These are phyloP conservation scores for Hydraecia micacea DNA, from an alignment of 2,888 invertebrate genomes.

Conservation along the genomic window DNA sequence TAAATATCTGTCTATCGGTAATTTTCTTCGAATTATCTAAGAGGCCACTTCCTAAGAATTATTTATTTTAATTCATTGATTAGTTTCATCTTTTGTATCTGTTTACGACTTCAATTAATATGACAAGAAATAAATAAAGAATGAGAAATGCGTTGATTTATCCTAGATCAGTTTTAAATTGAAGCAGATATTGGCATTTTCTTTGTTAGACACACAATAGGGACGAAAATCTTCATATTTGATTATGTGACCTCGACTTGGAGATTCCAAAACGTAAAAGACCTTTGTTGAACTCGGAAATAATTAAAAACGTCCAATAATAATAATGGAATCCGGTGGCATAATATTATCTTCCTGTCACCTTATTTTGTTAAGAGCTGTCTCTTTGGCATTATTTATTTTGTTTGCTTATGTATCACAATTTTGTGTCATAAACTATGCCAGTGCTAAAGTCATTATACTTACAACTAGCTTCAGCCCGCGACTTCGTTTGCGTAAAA, in stretches of 20 bases:
- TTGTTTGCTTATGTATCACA: background rate
- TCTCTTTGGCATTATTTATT: slow-evolving; percentile 2
- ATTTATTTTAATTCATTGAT: slow-evolving; percentile 10
- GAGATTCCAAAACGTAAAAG: background rate
- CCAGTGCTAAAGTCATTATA: background rate
- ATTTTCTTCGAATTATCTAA: slow-evolving; percentile 65
- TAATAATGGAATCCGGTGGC: slow-evolving; percentile 1
- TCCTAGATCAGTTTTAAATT: slow-evolving; percentile 8
- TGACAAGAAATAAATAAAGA: background rate
- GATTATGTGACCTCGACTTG: background rate
- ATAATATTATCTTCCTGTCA: background rate
- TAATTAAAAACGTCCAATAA: slow-evolving; percentile 27
- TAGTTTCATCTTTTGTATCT: slow-evolving; percentile 1
- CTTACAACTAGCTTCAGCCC: background rate
- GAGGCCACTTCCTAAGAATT: slow-evolving; percentile 48
- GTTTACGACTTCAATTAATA: background rate
- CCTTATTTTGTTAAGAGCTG: slow-evolving; percentile 1
- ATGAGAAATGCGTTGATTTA: background rate
- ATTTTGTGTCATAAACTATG: background rate
- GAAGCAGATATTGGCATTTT: background rate
- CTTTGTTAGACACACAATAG: background rate
- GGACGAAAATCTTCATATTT: background rate
- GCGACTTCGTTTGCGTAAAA: no score
- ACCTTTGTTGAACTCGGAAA: slow-evolving; percentile 20
- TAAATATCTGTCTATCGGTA: slow-evolving; percentile 49